phyloP scores from a whole-genome alignment of 1,140 invertebrate genomes.

The Brachionus sp. region DNA sequence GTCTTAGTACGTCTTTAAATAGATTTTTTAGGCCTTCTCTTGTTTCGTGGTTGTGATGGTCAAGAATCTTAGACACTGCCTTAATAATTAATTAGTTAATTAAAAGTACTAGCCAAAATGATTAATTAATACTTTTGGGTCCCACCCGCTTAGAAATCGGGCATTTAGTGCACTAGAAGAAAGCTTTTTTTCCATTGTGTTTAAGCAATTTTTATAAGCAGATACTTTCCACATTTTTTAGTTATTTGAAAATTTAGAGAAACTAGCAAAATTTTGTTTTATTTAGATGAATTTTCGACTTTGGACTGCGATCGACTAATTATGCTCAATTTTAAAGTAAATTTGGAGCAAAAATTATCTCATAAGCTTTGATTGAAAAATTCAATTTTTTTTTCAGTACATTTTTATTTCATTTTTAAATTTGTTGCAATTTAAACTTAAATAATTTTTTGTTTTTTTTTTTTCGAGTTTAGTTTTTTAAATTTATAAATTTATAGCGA shows the following conservation, averaged over 20 bases:
- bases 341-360: not conserved
- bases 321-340: not conserved
- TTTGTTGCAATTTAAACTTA: not conserved
- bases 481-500: too few relatives aligned
- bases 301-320: not conserved
- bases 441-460: not conserved
- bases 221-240: conserved; percentile 27
- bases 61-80: conserved; percentile 49
- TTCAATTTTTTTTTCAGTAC: not conserved
- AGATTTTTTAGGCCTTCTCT: conserved; percentile 51
- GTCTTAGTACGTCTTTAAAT: conserved; percentile 50
- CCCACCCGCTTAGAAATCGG: not conserved
- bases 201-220: not conserved
- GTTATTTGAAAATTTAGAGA: not conserved
- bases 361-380: not conserved
- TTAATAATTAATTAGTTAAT: conserved; percentile 46
- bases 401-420: not conserved
- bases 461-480: too few relatives aligned
- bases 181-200: not conserved
- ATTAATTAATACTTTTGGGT: not conserved
- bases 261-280: not conserved
- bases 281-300: not conserved
- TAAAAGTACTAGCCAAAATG: not conserved
- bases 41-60: conserved; percentile 57
- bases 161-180: not conserved